A percentile compares a stretch with the other conserved stretches of the same genome.
phyloP scores from a whole-genome alignment of 2,797 vertebrate species.

The Margarornis squamiger region DNA sequence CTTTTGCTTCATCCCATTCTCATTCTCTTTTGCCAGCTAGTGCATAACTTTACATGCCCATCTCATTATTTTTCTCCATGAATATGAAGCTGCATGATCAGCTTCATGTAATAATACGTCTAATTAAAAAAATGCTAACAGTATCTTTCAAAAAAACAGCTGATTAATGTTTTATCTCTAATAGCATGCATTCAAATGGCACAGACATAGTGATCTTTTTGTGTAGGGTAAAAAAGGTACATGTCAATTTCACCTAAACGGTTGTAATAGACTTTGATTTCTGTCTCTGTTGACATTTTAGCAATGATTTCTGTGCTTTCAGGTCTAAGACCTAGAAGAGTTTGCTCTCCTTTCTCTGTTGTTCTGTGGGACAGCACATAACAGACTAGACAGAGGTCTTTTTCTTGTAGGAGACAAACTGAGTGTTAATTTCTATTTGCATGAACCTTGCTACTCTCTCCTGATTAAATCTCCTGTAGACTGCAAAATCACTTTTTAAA shows the following conservation, averaged over 20 bases:
- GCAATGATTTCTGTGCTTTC: not conserved
- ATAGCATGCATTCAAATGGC: not conserved
- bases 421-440: not conserved
- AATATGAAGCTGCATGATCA: not conserved
- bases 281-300: not conserved
- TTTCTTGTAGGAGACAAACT: not conserved
- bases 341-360: not conserved
- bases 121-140: conserved; percentile 3
- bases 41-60: not conserved
- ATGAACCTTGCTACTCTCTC: not conserved
- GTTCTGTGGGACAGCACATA: not conserved
- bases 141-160: not conserved
- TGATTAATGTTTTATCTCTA: not conserved
- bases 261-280: not conserved
- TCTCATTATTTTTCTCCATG: not conserved
- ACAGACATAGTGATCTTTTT: not conserved
- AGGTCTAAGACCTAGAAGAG: not conserved
- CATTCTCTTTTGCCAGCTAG: not conserved
- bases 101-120: not conserved
- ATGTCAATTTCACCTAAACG: not conserved
- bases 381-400: not conserved
- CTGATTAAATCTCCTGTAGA: not conserved
- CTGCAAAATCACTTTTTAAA: not conserved
- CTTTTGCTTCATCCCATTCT: not conserved
- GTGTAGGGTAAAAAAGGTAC: not conserved